These are phyloP conservation scores for Atta cephalotes DNA, from an alignment of 1,140 invertebrate genomes.

Conservation along the genomic window DNA sequence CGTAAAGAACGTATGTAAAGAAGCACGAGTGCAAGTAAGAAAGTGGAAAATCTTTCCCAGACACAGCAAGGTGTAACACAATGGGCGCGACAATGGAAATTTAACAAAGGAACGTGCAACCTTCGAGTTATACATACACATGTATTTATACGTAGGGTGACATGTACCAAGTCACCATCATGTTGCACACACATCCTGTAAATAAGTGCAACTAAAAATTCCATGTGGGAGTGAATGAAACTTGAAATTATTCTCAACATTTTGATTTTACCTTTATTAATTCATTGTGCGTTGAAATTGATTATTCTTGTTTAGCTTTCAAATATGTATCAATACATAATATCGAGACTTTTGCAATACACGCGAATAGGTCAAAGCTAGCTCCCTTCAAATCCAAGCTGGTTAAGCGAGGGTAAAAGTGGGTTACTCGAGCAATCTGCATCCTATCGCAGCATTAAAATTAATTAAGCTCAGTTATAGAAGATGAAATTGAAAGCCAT, in stretches of 20 bases:
- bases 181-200: not conserved
- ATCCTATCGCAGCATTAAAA: slow-evolving; percentile 38
- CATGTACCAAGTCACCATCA: not conserved
- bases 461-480: slow-evolving; percentile 55
- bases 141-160: not conserved
- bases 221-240: not conserved
- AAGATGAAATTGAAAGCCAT: slow-evolving; percentile 47
- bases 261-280: not conserved
- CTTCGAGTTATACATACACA: not conserved
- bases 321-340: not conserved
- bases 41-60: slow-evolving; percentile 26
- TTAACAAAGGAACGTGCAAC: slow-evolving; percentile 42
- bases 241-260: not conserved
- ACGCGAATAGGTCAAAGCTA: not conserved
- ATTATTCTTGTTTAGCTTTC: not conserved
- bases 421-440: slow-evolving; percentile 48
- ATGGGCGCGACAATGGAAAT: slow-evolving; percentile 38
- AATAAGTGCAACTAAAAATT: not conserved
- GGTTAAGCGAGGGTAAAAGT: slow-evolving; percentile 39
- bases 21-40: slow-evolving; percentile 7
- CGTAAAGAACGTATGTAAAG: not conserved
- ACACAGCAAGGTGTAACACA: slow-evolving; percentile 36
- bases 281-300: not conserved
- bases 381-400: slow-evolving; percentile 8
- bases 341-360: not conserved